Conservation (phyloP, 2,888 invertebrate genomes). For the Abrostola tripartita region DNA sequence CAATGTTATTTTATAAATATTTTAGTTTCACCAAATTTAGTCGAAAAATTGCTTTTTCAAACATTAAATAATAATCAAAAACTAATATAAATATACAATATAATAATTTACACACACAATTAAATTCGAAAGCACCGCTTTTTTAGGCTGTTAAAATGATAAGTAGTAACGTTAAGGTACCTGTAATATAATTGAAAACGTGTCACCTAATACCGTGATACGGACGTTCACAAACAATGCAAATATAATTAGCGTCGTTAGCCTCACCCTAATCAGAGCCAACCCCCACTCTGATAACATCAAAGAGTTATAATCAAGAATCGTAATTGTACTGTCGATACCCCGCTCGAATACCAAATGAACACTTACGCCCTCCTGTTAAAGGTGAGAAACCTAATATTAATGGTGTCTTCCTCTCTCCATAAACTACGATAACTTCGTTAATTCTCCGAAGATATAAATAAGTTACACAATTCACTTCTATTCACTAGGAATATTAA, state of each 20-base stretch:
- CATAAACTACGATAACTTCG: slow-evolving; percentile 24
- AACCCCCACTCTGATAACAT: slow-evolving; percentile 49
- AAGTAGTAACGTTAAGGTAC: neutral
- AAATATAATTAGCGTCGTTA: slow-evolving; percentile 60
- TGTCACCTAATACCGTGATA: slow-evolving; percentile 34
- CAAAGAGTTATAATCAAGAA: slow-evolving; percentile 59
- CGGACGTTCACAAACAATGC: slow-evolving; percentile 34
- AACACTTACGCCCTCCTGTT: slow-evolving; percentile 30
- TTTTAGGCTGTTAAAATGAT: too few relatives aligned
- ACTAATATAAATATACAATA: too few relatives aligned
- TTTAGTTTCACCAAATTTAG: too few relatives aligned
- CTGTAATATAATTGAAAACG: slow-evolving; percentile 37
- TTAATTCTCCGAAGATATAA: slow-evolving; percentile 21
- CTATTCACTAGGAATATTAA: slow-evolving; percentile 34
- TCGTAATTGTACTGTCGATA: slow-evolving; percentile 45
- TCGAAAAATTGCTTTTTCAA: too few relatives aligned
- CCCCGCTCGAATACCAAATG: slow-evolving; percentile 48
- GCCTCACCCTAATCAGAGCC: slow-evolving; percentile 54
- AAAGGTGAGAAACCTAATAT: slow-evolving; percentile 45
- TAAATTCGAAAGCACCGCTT: too few relatives aligned
- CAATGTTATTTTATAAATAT: too few relatives aligned
- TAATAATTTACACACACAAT: too few relatives aligned
- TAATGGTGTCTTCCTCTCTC: slow-evolving; percentile 38
- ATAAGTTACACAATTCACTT: slow-evolving; percentile 34
- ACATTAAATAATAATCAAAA: too few relatives aligned